These are phyloP conservation scores for Urocyon cinereoargenteus DNA, from an alignment of 2,797 vertebrate genomes.

Conservation along the genomic window DNA sequence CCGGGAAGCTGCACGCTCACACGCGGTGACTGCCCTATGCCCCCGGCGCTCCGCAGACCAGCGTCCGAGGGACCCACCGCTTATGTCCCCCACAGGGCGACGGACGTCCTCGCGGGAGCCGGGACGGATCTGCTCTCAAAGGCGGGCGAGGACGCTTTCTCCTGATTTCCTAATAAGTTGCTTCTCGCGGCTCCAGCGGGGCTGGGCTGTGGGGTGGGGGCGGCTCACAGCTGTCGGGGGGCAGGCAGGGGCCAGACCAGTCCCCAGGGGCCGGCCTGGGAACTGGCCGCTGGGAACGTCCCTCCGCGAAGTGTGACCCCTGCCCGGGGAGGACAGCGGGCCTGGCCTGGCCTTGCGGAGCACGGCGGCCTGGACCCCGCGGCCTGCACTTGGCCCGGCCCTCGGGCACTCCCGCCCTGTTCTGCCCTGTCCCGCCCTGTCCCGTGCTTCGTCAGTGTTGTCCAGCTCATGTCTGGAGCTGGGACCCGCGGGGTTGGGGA, in stretches of 20 bases:
- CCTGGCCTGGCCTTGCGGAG: not conserved
- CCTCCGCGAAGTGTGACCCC: not conserved
- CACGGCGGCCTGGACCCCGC: accelerated
- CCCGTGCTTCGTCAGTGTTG: not conserved
- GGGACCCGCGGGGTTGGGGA: accelerated
- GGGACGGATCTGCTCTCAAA: not conserved
- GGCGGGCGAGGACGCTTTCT: not conserved
- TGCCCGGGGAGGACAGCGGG: accelerated
- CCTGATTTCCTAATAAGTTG: not conserved
- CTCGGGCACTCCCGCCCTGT: not conserved
- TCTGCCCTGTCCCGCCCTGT: not conserved
- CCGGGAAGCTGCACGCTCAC: accelerated
- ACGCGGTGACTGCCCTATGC: accelerated
- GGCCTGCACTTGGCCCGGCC: not conserved
- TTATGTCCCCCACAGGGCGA: accelerated
- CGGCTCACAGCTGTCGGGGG: not conserved
- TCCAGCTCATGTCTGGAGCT: not conserved
- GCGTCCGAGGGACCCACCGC: not conserved
- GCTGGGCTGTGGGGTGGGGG: accelerated
- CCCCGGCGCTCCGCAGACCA: accelerated
- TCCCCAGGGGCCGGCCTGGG: accelerated
- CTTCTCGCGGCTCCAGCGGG: not conserved
- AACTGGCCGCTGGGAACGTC: not conserved
- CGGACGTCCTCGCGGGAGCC: not conserved
- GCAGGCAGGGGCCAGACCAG: not conserved